Conservation (phyloP, 2,888 invertebrate genomes). For the Cotesia congregata region DNA sequence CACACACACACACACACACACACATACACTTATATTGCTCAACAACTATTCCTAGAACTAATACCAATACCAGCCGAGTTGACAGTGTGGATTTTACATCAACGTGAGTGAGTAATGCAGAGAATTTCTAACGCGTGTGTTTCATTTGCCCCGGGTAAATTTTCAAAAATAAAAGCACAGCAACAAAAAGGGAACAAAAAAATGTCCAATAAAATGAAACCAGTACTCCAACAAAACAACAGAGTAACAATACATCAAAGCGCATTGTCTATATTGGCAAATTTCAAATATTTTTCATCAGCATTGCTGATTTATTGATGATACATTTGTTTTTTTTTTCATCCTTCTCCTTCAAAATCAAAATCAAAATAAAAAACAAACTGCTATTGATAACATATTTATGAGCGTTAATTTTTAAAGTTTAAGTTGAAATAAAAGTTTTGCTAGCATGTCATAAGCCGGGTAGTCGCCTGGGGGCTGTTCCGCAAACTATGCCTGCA, state of each 20-base stretch:
- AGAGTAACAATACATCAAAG: constrained; percentile 36
- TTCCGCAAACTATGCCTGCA: constrained; percentile 66
- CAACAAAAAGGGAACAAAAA: constrained; percentile 1
- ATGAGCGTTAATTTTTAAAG: background rate
- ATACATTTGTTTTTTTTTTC: background rate
- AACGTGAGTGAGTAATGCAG: constrained; percentile 55
- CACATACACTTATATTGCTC: background rate
- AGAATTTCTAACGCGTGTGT: constrained; percentile 61
- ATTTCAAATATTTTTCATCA: constrained; percentile 1
- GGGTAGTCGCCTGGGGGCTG: constrained; percentile 60
- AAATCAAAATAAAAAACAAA: background rate
- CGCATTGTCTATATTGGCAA: background rate
- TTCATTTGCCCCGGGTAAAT: constrained; percentile 35
- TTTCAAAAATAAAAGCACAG: constrained; percentile 35
- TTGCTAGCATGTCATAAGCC: constrained; percentile 54
- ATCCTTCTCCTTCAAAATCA: background rate
- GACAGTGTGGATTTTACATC: constrained; percentile 14
- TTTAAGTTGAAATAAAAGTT: background rate
- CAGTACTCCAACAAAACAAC: background rate
- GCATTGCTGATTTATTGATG: background rate
- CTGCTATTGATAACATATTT: background rate
- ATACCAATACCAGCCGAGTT: constrained; percentile 14
- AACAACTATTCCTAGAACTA: background rate
- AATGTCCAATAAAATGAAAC: background rate
- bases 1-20: background rate